Percentiles rank a stretch among this genome's conserved stretches.
Conservation (phyloP, 2,888 invertebrate genomes). For the Pterostichus niger region DNA sequence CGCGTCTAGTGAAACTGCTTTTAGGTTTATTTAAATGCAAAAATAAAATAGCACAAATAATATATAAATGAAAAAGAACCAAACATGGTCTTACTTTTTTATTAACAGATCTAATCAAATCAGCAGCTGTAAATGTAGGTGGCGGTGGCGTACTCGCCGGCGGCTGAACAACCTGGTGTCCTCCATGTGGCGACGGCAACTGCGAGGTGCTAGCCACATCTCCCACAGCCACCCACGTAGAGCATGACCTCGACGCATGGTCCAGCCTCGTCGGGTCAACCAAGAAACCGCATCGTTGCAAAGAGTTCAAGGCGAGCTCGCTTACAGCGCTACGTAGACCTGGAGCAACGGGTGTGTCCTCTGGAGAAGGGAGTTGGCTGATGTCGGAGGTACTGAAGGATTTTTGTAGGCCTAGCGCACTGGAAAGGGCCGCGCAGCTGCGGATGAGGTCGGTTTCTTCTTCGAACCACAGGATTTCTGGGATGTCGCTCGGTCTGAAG, state of each 20-base stretch:
- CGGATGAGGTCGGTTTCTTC: constrained; percentile 89
- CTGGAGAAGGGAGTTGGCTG: constrained; percentile 80
- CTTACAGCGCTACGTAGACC: constrained; percentile 78
- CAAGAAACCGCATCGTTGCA: constrained; percentile 79
- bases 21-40: neutral
- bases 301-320: constrained; percentile 80
- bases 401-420: constrained; percentile 89
- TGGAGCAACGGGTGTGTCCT: constrained; percentile 75
- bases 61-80: too few relatives aligned
- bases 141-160: constrained; percentile 76
- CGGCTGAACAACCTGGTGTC: constrained; percentile 73
- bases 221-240: constrained; percentile 93
- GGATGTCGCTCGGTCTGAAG: constrained; percentile 80
- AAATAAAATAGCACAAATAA: neutral
- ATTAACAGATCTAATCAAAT: constrained; percentile 87
- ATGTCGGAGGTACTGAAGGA: constrained; percentile 92
- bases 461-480: constrained; percentile 84
- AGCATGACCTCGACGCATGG: constrained; percentile 85
- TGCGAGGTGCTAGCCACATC: constrained; percentile 87
- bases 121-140: constrained; percentile 82
- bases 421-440: constrained; percentile 89
- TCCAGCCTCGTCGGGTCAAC: constrained; percentile 73
- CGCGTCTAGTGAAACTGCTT: too few relatives aligned
- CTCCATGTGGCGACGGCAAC: constrained; percentile 90
- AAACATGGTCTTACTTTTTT: constrained; percentile 81